These are phyloP conservation scores for Pentamera pediparva DNA, from an alignment of 53 echinoderm and acorn worm species.

Conservation along the genomic window DNA sequence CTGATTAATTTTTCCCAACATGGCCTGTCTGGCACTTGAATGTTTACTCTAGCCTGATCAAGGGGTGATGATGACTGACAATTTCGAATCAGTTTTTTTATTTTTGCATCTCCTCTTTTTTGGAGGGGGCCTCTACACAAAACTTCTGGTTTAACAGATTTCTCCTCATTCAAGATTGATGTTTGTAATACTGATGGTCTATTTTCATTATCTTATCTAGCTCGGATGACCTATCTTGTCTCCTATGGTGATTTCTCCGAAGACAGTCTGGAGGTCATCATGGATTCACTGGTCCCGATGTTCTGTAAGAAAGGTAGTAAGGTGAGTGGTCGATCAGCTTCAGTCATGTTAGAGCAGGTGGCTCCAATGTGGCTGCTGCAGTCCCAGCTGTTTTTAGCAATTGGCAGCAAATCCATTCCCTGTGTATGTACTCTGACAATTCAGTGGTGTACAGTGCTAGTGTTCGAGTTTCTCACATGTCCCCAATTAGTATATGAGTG, in stretches of 20 bases:
- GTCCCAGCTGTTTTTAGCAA: not conserved
- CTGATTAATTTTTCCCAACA: too few species aligned
- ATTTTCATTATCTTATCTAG: not conserved
- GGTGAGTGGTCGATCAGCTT: constrained; percentile 30
- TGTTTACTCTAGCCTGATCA: too few species aligned
- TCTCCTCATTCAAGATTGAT: not conserved
- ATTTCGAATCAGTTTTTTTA: too few species aligned
- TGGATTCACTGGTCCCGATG: constrained; percentile 57
- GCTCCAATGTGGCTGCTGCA: not conserved
- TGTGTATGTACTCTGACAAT: too few species aligned
- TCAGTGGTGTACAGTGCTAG: too few species aligned
- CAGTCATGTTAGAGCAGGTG: not conserved
- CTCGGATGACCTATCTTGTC: constrained; percentile 51
- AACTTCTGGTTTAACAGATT: not conserved
- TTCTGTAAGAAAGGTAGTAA: constrained; percentile 73
- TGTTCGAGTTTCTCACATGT: too few species aligned
- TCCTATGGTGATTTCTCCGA: constrained; percentile 64
- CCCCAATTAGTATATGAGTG: too few species aligned
- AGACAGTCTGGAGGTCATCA: constrained; percentile 67
- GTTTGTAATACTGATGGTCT: not conserved
- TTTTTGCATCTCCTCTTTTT: too few species aligned
- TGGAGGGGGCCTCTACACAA: not conserved
- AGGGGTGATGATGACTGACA: too few species aligned
- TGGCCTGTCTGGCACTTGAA: too few species aligned
- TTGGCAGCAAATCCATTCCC: too few species aligned